phyloP scores from a whole-genome alignment of 2,113 vertebrate species.

The Emydocephalus ijimae region DNA sequence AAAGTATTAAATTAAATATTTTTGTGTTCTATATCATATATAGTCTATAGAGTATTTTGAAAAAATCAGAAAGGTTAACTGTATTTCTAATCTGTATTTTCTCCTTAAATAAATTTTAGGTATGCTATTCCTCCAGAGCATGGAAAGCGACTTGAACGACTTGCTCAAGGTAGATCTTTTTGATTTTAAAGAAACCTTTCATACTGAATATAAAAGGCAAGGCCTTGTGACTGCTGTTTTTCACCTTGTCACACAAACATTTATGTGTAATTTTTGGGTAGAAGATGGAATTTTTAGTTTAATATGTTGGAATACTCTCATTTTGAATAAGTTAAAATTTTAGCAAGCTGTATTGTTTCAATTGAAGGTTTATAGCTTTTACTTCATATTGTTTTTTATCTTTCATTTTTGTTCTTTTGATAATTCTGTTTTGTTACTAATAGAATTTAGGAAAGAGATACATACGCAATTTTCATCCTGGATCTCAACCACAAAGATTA shows the following conservation, averaged over 20 bases:
- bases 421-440: neutral
- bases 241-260: neutral
- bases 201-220: slow-evolving; percentile 24
- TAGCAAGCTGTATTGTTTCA: slow-evolving; percentile 31
- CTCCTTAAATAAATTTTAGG: slow-evolving; percentile 75
- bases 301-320: slow-evolving; percentile 22
- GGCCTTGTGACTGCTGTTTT: neutral
- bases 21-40: slow-evolving; percentile 1
- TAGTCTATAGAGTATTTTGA: neutral
- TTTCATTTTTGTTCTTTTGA: slow-evolving; percentile 10
- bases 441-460: slow-evolving; percentile 21
- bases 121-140: slow-evolving; percentile 94
- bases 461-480: slow-evolving; percentile 23
- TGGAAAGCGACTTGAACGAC: slow-evolving; percentile 90
- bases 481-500: slow-evolving; percentile 23
- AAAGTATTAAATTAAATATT: neutral
- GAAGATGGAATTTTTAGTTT: neutral
- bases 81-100: slow-evolving; percentile 17
- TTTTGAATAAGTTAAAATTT: slow-evolving; percentile 18
- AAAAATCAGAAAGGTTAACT: slow-evolving; percentile 1
- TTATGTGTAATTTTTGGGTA: neutral
- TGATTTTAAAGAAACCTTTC: slow-evolving; percentile 13
- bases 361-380: neutral
- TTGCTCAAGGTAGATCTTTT: slow-evolving; percentile 85
- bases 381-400: neutral